phyloP scores from a whole-genome alignment of 2,888 invertebrate species.

The Drosophila pseudotalamancana region DNA sequence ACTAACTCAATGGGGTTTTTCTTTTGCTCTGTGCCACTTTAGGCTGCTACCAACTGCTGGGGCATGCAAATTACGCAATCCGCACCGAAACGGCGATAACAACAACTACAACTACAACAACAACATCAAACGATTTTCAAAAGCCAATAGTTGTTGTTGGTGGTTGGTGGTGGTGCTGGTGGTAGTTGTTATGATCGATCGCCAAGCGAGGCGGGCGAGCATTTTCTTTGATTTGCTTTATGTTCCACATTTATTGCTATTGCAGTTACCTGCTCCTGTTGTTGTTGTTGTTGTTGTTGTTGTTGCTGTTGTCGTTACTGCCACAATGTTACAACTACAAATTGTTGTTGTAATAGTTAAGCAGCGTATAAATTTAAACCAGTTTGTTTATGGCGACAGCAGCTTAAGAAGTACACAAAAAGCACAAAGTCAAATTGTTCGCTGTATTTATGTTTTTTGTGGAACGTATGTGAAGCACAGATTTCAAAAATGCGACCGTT shows the following conservation, averaged over 20 bases:
- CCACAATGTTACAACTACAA: conserved; percentile 66
- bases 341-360: conserved; percentile 57
- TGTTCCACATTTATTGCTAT: conserved; percentile 74
- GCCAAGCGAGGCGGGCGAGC: conserved; percentile 60
- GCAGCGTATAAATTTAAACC: conserved; percentile 64
- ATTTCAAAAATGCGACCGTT: conserved; percentile 1
- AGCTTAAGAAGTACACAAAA: conserved; percentile 48
- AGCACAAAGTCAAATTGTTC: conserved; percentile 10
- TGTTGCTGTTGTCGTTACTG: conserved; percentile 25
- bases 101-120: conserved; percentile 30
- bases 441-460: conserved; percentile 11
- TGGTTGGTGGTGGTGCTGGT: conserved; percentile 21
- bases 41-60: conserved; percentile 47
- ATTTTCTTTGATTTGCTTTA: conserved; percentile 73
- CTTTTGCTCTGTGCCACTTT: conserved; percentile 37
- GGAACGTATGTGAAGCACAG: conserved; percentile 11
- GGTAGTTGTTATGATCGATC: conserved; percentile 72
- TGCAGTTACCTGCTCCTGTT: conserved; percentile 50
- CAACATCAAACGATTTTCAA: conserved; percentile 24
- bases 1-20: conserved; percentile 45
- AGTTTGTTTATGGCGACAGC: conserved; percentile 52
- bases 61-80: conserved; percentile 75
- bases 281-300: conserved; percentile 36
- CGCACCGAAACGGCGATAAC: conserved; percentile 41
- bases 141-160: conserved; percentile 39